Evolutionary conservation across 2,888 invertebrate genomes (phyloP), one percentile per base, ranked within the genome.

Genomic region (Lithophane socia): DNA sequence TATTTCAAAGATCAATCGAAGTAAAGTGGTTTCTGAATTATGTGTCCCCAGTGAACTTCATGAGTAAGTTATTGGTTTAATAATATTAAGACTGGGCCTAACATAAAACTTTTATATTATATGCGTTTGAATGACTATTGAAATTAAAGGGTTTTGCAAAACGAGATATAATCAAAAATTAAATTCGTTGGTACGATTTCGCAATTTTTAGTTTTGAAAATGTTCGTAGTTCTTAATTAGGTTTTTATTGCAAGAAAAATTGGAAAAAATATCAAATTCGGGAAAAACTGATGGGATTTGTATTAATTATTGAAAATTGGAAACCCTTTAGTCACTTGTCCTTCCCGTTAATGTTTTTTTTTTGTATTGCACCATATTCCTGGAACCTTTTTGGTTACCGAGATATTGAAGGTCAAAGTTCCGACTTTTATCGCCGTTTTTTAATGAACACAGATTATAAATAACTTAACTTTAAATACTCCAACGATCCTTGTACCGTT

Each of bases 21-120:
- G 56, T 37, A 44, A 67, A 80, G 66, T 80, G 81, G 81, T 77
- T 77, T 82, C 66, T 75, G 70, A 80, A 81, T 58, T 37, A 80
- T 80, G 66, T 58, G 70, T 52, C 75, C 80, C 56, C 7, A 79
- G 52, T 64, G 73, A 56, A 49, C 44, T 80, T 10, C 56, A 58
- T 44, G 5, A 67, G 56, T 42, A 58, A 58, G 56, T 49, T 16
- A 77, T 37, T 16, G 44, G 49, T 29, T n/a, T 63, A 47, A 73
- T 70, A 24, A 29, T 52, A 49, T 75, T 56, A 65, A 13, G 18
- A 52, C 58, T 52, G 13, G 10, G 49, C 13, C 5, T 24, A n/a
- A 24, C 16, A 13, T 49, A 18, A 37, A 77, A 58, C 18, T 58
- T 42, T 44, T 21, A 13, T 63, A 54, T 56, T 66, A 21, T 18